phyloP scores from a whole-genome alignment of 2,888 invertebrate genomes.

The Platycheirus rosarum region DNA sequence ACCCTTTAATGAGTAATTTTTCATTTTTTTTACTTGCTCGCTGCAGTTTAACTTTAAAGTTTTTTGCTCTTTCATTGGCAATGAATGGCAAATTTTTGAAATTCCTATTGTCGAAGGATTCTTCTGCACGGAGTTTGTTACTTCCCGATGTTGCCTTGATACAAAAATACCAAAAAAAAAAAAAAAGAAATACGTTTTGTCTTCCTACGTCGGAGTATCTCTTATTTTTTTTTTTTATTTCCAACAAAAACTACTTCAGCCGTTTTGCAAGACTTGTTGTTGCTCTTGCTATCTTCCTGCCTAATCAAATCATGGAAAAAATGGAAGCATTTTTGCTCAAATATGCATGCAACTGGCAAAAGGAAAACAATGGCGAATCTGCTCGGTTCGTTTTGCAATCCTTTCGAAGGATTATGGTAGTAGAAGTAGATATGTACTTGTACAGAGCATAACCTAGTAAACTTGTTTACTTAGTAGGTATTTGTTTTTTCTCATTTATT shows the following conservation, averaged over 20 bases:
- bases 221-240: constrained; percentile 15
- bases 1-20: constrained; percentile 37
- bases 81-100: constrained; percentile 34
- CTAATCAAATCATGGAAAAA: constrained; percentile 68
- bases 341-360: constrained; percentile 41
- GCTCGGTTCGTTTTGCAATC: constrained; percentile 48
- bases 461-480: constrained; percentile 53
- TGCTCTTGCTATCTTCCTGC: constrained; percentile 14
- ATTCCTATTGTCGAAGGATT: constrained; percentile 51
- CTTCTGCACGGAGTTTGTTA: constrained; percentile 34
- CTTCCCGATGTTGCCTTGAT: not conserved
- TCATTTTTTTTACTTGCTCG: not conserved
- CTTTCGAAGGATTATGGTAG: constrained; percentile 40
- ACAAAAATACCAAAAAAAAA: not conserved
- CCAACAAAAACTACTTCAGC: constrained; percentile 27
- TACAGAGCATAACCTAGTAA: constrained; percentile 54
- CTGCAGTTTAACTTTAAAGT: not conserved
- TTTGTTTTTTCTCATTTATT: constrained; percentile 9
- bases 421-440: too few relatives aligned
- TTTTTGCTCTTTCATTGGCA: constrained; percentile 29
- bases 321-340: constrained; percentile 58
- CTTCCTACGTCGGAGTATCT: not conserved
- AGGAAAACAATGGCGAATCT: constrained; percentile 61
- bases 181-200: constrained; percentile 9
- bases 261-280: constrained; percentile 39